Evolutionary conservation across 2,113 vertebrate genomes (phyloP).

Genomic region (Sylvilagus bachmani): DNA sequence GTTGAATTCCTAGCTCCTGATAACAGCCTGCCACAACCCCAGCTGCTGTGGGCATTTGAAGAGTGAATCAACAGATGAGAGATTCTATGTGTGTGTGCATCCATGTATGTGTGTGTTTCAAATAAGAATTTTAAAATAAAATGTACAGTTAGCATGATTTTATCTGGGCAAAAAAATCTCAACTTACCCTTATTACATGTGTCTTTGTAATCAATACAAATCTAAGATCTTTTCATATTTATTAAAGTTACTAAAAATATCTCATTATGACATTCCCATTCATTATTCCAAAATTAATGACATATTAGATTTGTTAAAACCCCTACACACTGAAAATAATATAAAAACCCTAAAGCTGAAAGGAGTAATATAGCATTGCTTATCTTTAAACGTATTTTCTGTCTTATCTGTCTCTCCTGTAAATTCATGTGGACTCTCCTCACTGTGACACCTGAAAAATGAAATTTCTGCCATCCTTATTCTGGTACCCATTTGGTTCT

Average conservation of each 20-base stretch:
- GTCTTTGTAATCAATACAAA: neutral
- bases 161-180: neutral
- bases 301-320: neutral
- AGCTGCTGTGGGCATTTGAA: no score
- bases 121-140: no score
- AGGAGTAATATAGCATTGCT: neutral
- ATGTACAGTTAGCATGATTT: no score
- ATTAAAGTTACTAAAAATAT: neutral
- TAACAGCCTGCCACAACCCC: no score
- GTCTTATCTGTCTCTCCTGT: neutral
- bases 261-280: neutral
- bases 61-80: no score
- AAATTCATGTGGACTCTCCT: neutral
- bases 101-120: no score
- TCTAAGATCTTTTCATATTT: neutral
- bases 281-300: neutral
- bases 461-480: neutral
- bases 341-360: neutral
- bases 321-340: neutral
- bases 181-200: neutral
- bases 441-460: neutral
- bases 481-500: neutral
- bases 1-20: no score
- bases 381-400: neutral
- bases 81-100: no score